Evolutionary conservation across 2,888 invertebrate species (phyloP), one percentile per base, ranked within the genome.

Genomic region (Eubasilissa splendida): DNA sequence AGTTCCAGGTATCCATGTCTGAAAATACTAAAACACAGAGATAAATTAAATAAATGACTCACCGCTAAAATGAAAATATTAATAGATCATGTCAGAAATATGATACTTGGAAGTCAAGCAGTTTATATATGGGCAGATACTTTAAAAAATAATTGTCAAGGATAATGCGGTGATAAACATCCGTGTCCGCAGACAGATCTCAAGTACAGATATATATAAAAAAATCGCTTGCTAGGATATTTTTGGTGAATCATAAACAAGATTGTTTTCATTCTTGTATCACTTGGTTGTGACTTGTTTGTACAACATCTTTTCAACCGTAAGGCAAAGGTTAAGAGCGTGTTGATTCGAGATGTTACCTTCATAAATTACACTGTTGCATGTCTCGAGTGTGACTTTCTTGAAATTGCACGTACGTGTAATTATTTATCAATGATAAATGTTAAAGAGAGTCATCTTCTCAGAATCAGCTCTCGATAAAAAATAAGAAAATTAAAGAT

Each of bases 331-430:
- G 33, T 63, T 31, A 63, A 63, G 42, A 42, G 31, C 63, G 22
- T 63, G 63, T 63, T 63, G 33, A 63, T 63, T 63, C 42, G 42
- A 7, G 42, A 42, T 42, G 42, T 63, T 63, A 33, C 33, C 10
- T 10, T 63, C 33, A 4, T n/a, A 31, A 60, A 63, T 33, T 31
- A 63, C 63, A 33, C 63, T 63, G 63, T 63, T 63, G 42, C 63
- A 31, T 63, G 63, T 33, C 63, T 33, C 12, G n/a, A 7, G 63
- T 63, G 33, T 22, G 31, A 31, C 10, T 11, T 63, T 22, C 60
- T 22, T 63, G 63, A 63, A 63, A 63, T 12, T 5, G 33, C n/a
- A 63, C 63, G 22, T 33, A 63, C 31, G 22, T 63, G 33, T 33
- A 63, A 63, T 63, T 33, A 63, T 63, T 63, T 42, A 42, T 42